Evolutionary conservation across 2,113 vertebrate species (phyloP).

Genomic region (Amia ocellicauda): DNA sequence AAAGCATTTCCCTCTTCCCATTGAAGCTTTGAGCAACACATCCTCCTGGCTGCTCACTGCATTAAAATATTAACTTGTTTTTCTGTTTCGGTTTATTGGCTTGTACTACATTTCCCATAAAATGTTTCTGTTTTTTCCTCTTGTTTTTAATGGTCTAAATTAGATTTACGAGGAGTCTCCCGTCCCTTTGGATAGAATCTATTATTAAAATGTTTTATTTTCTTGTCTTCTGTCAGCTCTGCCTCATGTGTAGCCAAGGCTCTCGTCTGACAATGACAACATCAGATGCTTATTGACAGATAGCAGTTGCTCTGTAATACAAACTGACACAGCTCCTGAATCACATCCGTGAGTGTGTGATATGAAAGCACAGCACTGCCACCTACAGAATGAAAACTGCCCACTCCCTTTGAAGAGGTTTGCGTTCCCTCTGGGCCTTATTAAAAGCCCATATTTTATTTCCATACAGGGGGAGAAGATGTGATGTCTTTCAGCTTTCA

Average conservation of each 20-base stretch:
- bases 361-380: slow-evolving; percentile 31
- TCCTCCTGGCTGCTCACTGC: no score
- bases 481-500: slow-evolving; percentile 13
- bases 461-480: slow-evolving; percentile 24
- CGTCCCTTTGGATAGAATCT: no score
- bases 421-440: slow-evolving; percentile 33
- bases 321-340: neutral
- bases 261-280: neutral
- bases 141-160: no score
- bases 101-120: no score
- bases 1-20: no score
- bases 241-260: neutral
- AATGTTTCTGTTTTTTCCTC: no score
- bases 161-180: no score
- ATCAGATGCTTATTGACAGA: neutral
- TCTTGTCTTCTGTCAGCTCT: neutral
- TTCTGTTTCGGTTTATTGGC: no score
- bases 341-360: no score
- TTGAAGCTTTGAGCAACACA: no score
- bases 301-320: neutral
- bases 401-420: neutral
- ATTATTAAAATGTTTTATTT: no score
- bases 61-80: no score
- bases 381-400: slow-evolving; percentile 27
- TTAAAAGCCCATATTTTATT: slow-evolving; percentile 33